Evolutionary conservation across 2,113 vertebrate species (phyloP).

Genomic region (Centropus bengalensis): DNA sequence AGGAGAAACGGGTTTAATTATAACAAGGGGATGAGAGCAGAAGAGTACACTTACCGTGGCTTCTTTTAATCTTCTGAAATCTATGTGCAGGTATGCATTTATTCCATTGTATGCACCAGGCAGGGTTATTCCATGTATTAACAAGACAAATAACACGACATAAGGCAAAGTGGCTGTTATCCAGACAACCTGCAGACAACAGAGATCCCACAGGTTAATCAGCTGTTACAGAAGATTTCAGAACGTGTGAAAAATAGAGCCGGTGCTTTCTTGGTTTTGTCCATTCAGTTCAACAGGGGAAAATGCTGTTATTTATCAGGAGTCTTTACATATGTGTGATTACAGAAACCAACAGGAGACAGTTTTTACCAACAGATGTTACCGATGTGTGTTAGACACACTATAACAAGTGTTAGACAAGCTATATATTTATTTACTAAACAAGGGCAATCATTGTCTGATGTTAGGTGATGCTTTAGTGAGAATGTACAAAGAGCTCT

Average conservation of each 20-base stretch:
- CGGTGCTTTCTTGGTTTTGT: not conserved
- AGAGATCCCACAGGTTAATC: not conserved
- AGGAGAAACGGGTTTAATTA: not conserved
- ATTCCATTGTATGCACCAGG: conserved; percentile 93
- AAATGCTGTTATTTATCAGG: not conserved
- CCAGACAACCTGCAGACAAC: conserved; percentile 89
- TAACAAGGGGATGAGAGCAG: not conserved
- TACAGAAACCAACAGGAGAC: not conserved
- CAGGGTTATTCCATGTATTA: conserved; percentile 92
- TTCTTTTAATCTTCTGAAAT: conserved; percentile 90
- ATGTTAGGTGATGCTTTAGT: not conserved
- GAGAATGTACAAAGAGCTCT: not conserved
- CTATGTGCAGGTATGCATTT: conserved; percentile 91
- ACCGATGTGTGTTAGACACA: not conserved
- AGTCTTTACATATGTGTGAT: not conserved
- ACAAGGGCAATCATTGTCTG: not conserved
- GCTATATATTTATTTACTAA: not conserved
- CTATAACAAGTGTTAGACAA: too few relatives aligned
- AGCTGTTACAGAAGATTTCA: not conserved
- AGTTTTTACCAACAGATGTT: not conserved
- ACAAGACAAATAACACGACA: conserved; percentile 90
- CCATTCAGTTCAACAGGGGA: not conserved
- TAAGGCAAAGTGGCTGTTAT: conserved; percentile 98
- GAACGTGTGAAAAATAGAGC: not conserved
- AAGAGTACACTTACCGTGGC: conserved; percentile 82